Conservation (phyloP, 2,797 vertebrate genomes). For the Lemur catta region DNA sequence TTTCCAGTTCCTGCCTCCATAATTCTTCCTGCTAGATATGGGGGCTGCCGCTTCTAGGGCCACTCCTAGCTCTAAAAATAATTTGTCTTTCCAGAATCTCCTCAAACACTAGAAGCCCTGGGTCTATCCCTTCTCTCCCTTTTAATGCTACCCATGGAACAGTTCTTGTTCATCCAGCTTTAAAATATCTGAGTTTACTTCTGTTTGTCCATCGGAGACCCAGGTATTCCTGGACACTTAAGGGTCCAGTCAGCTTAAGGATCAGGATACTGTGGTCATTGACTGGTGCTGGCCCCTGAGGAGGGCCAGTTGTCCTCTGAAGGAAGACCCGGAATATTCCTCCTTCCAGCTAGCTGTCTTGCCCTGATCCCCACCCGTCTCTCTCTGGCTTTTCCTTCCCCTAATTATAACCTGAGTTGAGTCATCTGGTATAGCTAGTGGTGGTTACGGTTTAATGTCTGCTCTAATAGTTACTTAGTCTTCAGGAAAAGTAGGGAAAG, state of each 20-base stretch:
- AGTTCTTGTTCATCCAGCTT: not conserved
- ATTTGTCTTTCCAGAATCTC: not conserved
- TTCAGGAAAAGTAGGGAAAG: constrained; percentile 74
- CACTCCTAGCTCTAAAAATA: not conserved
- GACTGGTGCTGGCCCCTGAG: not conserved
- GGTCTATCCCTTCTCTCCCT: not conserved
- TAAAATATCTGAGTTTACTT: not conserved
- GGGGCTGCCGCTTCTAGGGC: not conserved
- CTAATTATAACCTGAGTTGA: constrained; percentile 79
- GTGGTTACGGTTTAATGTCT: constrained; percentile 77
- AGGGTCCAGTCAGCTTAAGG: not conserved
- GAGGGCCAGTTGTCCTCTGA: not conserved
- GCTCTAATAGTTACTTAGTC: constrained; percentile 80
- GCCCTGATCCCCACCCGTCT: constrained; percentile 9
- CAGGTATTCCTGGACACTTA: not conserved
- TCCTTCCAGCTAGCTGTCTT: constrained; percentile 39
- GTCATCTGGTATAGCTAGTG: constrained; percentile 69
- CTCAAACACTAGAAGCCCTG: not conserved
- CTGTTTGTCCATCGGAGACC: not conserved
- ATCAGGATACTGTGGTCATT: not conserved
- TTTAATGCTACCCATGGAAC: not conserved
- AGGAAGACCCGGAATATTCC: not conserved
- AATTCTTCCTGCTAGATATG: not conserved
- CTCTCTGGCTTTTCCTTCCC: constrained; percentile 53
- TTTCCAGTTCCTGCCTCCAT: not conserved